phyloP scores from a whole-genome alignment of 1,140 invertebrate species.

The Ephestia elutella region DNA sequence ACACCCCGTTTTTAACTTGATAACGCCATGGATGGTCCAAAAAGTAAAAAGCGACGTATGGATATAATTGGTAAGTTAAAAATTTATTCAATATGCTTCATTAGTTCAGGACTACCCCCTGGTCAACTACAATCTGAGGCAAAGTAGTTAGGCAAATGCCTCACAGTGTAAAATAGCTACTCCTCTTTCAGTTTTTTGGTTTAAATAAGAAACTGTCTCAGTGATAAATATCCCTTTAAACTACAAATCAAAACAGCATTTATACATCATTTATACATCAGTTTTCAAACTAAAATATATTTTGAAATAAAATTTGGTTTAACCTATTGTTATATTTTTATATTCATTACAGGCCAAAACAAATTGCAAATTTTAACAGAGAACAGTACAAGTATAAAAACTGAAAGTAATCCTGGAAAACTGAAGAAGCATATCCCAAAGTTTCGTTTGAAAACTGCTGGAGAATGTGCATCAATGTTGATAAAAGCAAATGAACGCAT shows the following conservation, averaged over 20 bases:
- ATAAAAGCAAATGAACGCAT: slow-evolving; percentile 75
- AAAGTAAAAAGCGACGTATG: not conserved
- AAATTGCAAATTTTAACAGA: not conserved
- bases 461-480: slow-evolving; percentile 76
- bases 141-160: too few relatives aligned
- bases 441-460: slow-evolving; percentile 76
- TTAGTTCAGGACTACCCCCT: too few relatives aligned
- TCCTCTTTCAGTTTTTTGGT: too few relatives aligned
- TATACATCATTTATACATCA: too few relatives aligned
- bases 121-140: too few relatives aligned
- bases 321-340: not conserved
- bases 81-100: too few relatives aligned
- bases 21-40: not conserved
- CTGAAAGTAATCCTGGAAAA: not conserved
- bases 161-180: too few relatives aligned
- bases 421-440: slow-evolving; percentile 72
- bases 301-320: too few relatives aligned
- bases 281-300: not conserved
- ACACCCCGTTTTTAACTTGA: too few relatives aligned
- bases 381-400: not conserved
- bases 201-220: too few relatives aligned
- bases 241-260: too few relatives aligned
- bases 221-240: too few relatives aligned
- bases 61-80: not conserved
- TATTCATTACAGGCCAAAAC: not conserved